These are phyloP conservation scores for Diprion similis DNA, from an alignment of 1,140 invertebrate genomes.

Conservation along the genomic window DNA sequence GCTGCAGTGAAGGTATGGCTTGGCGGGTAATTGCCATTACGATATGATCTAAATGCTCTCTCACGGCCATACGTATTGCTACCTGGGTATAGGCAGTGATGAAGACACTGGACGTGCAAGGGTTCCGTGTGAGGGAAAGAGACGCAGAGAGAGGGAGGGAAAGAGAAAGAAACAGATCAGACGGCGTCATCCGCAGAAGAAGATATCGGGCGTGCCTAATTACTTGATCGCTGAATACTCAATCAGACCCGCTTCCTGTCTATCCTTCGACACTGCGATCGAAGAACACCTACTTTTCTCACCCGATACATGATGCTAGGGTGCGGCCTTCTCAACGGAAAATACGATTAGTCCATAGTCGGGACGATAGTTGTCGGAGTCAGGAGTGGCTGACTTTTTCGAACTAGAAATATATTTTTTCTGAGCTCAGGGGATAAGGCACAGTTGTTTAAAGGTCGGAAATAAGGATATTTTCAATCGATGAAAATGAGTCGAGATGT, in stretches of 20 bases:
- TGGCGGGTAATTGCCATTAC: conserved; percentile 46
- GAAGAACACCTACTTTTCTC: not conserved
- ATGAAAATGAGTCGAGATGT: no score
- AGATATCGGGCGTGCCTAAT: conserved; percentile 61
- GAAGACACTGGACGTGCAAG: not conserved
- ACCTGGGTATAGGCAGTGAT: not conserved
- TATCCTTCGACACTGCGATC: conserved; percentile 26
- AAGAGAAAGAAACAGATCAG: not conserved
- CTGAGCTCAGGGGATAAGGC: no score
- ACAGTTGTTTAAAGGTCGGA: no score
- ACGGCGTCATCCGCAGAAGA: conserved; percentile 36
- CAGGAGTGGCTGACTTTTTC: no score
- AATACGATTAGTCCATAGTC: no score
- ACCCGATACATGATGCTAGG: not conserved
- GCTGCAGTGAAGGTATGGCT: conserved; percentile 30
- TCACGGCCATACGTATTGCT: conserved; percentile 44
- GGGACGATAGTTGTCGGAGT: no score
- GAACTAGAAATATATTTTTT: no score
- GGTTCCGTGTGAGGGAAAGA: not conserved
- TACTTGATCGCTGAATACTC: conserved; percentile 54
- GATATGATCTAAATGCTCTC: conserved; percentile 56
- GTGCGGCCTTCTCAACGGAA: no score
- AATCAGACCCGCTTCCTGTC: conserved; percentile 56
- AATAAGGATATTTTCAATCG: no score
- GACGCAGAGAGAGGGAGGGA: not conserved